phyloP scores from a whole-genome alignment of 1,140 invertebrate genomes.

The Magallana ariakensis region DNA sequence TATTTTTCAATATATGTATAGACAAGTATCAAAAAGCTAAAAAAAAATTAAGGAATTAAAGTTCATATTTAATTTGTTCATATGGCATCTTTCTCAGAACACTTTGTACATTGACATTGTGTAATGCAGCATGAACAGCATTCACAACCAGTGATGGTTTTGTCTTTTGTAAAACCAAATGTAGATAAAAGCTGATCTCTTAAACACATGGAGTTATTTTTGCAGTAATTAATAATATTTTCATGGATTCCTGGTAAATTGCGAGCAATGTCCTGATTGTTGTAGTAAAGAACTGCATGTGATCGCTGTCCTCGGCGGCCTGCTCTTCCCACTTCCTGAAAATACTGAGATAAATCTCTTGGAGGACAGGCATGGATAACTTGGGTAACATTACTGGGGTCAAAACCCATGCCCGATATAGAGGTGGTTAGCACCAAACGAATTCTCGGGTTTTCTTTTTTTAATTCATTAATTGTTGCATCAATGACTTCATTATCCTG shows the following conservation, averaged over 20 bases:
- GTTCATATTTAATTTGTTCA: too few relatives aligned
- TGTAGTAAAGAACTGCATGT: slow-evolving; percentile 7
- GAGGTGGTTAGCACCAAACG: slow-evolving; percentile 41
- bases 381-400: slow-evolving; percentile 40
- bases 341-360: slow-evolving; percentile 40
- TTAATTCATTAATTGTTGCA: too few relatives aligned
- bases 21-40: too few relatives aligned
- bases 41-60: too few relatives aligned
- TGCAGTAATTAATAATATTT: neutral
- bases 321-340: slow-evolving; percentile 46
- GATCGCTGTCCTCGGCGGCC: slow-evolving; percentile 36
- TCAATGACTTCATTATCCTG: too few relatives aligned
- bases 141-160: neutral
- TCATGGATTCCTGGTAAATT: neutral
- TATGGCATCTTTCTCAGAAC: too few relatives aligned
- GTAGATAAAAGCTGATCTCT: neutral
- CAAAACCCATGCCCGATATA: slow-evolving; percentile 46
- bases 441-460: too few relatives aligned
- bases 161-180: neutral
- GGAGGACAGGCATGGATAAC: slow-evolving; percentile 43
- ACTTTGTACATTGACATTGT: too few relatives aligned
- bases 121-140: too few relatives aligned
- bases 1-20: too few relatives aligned
- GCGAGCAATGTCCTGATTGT: neutral
- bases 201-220: neutral